Base-by-base conservation (phyloP, 2,113 vertebrate genomes). In the Panthera tigris region DNA sequence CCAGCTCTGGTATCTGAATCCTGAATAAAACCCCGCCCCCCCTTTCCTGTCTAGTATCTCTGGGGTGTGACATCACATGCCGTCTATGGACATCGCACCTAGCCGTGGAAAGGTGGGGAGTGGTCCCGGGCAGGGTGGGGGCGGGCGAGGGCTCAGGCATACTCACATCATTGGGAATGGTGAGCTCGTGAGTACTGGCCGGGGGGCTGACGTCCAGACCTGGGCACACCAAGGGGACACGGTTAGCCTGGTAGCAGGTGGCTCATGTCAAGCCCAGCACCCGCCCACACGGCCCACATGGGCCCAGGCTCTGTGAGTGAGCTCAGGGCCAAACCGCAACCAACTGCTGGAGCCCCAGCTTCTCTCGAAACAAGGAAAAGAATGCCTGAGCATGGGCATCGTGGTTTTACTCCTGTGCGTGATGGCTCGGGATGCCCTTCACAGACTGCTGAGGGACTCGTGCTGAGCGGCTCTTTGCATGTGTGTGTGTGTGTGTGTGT, bases 91-190 rank as follows among this genome's bases (percentile, higher is more conserved):
- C 41, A 2, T 15, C 1, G 4, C 1, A 9, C 41, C 74, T 7
- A 16, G 27, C 25, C 1, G 3, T 11, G 66, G 73, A 21, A 36
- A 63, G 57, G 41, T 23, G 0, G 3, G 91, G 71, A 25, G 14
- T 45, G 48, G 48, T 12, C 3, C 3, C 13, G 12, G 21, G 55
- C 13, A 3, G 57, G 31, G 57, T 11, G 33, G n/a, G 29, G 5
- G 6, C 0, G 1, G 87, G 79, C 0, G 36, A 36, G 41, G 91
- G 69, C 4, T 45, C 14, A 3, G 98, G 82, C 48, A 94, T 99
- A 99, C 99, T 99, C 99, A 99, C 99, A 99, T 99, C 99, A 98
- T 99, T 99, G 98, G 99, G 99, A 99, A 99, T 99, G 99, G 99
- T 99, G 99, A 99, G 99, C 99, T 99, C 99, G 96, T 99, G 99